phyloP scores from a whole-genome alignment of 2,113 vertebrate species.

The Phrynocephalus versicolor region DNA sequence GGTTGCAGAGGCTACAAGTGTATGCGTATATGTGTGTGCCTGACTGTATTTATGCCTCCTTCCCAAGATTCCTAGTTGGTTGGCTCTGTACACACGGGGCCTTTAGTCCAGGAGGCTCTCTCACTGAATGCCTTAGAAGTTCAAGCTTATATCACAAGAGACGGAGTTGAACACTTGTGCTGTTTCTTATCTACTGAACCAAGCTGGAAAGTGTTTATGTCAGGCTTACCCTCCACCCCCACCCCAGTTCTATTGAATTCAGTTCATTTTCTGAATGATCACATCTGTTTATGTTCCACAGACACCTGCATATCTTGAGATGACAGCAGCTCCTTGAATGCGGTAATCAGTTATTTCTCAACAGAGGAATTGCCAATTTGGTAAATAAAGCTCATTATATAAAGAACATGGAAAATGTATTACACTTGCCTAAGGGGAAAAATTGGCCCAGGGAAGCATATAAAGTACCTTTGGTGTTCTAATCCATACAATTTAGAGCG shows the following conservation, averaged over 20 bases:
- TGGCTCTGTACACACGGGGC: not conserved
- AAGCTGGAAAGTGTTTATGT: constrained; percentile 49
- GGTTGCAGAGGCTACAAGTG: not conserved
- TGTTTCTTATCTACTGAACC: constrained; percentile 41
- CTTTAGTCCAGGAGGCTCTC: not conserved
- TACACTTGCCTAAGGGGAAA: constrained; percentile 66
- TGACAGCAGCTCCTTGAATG: constrained; percentile 71
- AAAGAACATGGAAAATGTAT: constrained; percentile 67
- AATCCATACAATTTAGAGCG: constrained; percentile 34
- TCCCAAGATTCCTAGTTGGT: not conserved
- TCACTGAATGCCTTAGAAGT: constrained; percentile 18
- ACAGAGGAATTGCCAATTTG: constrained; percentile 76
- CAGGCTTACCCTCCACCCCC: constrained; percentile 18
- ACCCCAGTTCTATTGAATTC: constrained; percentile 18
- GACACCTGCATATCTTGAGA: constrained; percentile 73
- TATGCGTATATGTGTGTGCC: not conserved
- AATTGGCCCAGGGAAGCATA: constrained; percentile 56
- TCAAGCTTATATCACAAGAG: constrained; percentile 28
- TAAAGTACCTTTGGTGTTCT: constrained; percentile 53
- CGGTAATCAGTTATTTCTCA: constrained; percentile 75
- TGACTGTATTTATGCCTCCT: not conserved
- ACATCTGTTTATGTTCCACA: constrained; percentile 71
- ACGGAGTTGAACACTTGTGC: constrained; percentile 20
- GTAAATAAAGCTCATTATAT: constrained; percentile 77
- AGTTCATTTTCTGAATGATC: constrained; percentile 65